These are phyloP conservation scores for Cephus rjabovi DNA, from an alignment of 2,888 invertebrate genomes.

Conservation along the genomic window DNA sequence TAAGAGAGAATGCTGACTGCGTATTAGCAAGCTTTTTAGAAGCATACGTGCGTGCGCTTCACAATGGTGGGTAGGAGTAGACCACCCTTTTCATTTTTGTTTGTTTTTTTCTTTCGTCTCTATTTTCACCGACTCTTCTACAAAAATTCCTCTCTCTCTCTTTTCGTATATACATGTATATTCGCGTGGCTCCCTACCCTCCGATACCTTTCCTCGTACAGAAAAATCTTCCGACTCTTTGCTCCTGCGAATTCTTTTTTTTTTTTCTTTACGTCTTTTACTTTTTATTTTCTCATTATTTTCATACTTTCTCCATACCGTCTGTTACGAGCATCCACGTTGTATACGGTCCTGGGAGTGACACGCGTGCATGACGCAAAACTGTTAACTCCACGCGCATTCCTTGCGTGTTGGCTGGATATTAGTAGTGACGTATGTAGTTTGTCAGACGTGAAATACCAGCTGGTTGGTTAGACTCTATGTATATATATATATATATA, in stretches of 20 bases:
- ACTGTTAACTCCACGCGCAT: not conserved
- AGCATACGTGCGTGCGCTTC: conserved; percentile 7
- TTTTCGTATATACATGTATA: not conserved
- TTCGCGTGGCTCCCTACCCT: not conserved
- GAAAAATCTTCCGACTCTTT: not conserved
- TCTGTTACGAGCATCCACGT: not conserved
- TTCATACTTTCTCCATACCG: not conserved
- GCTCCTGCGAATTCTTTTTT: not conserved
- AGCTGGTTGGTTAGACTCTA: not conserved
- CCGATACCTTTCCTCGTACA: not conserved
- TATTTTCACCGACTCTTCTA: conserved; percentile 4
- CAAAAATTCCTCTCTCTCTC: not conserved
- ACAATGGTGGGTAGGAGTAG: not conserved
- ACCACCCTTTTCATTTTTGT: not conserved
- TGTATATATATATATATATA: not conserved
- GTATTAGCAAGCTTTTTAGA: conserved; percentile 8
- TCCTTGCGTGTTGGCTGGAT: not conserved
- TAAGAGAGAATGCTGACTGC: conserved; percentile 5
- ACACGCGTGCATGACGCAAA: conserved; percentile 4
- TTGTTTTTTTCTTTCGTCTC: conserved; percentile 1
- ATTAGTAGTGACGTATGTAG: conserved; percentile 1
- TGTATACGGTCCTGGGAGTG: not conserved
- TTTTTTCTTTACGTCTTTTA: not conserved
- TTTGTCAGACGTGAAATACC: not conserved
- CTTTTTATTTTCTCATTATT: not conserved